Evolutionary conservation across 2,113 vertebrate genomes (phyloP).

Genomic region (Morone chrysops): DNA sequence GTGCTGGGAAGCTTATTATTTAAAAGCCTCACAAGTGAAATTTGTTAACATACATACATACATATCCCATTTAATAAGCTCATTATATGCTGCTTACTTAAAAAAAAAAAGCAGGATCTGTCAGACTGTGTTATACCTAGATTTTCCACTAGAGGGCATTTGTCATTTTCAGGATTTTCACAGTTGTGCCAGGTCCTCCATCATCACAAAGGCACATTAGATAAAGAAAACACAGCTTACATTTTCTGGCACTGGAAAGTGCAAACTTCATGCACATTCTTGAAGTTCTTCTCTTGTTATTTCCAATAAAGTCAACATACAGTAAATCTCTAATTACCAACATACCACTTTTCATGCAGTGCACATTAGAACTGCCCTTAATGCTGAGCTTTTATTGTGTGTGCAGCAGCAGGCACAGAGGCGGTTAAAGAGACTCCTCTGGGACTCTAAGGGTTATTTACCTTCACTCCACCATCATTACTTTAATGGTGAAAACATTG

Average conservation of each 20-base stretch:
- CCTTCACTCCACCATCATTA: slow-evolving; percentile 14
- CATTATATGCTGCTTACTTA: neutral
- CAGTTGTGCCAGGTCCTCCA: neutral
- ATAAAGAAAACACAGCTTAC: neutral
- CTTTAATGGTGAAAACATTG: neutral
- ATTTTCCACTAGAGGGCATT: slow-evolving; percentile 42
- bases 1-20: neutral
- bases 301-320: neutral
- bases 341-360: slow-evolving; percentile 1
- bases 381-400: neutral
- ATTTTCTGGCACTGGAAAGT: neutral
- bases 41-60: neutral
- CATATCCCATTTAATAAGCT: neutral
- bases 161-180: neutral
- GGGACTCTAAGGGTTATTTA: neutral
- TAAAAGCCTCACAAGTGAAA: neutral
- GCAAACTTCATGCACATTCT: neutral
- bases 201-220: neutral
- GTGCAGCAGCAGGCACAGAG: slow-evolving; percentile 5
- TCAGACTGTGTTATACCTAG: neutral
- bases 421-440: neutral
- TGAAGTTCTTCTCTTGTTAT: neutral
- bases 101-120: neutral
- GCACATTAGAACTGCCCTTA: neutral
- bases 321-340: neutral